These are phyloP conservation scores for Drosophila kambysellisi DNA, from an alignment of 2,888 invertebrate genomes.

Conservation along the genomic window DNA sequence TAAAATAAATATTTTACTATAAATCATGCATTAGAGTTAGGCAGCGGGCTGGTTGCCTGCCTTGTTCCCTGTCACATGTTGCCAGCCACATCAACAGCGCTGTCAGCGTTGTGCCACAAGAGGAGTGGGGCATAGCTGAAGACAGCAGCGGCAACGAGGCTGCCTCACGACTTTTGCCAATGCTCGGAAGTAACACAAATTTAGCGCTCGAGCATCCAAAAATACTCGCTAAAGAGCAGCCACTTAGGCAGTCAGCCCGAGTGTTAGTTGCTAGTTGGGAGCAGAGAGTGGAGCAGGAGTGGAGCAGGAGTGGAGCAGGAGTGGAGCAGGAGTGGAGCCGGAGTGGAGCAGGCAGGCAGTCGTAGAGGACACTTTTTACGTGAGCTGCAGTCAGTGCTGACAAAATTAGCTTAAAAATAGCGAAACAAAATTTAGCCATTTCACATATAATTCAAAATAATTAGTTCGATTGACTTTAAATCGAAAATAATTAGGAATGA, in stretches of 20 bases:
- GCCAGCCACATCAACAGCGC: constrained; percentile 61
- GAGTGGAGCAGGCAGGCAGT: constrained; percentile 17
- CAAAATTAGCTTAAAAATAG: constrained; percentile 19
- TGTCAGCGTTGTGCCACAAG: constrained; percentile 12
- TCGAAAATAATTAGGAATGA: background rate
- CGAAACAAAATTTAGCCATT: background rate
- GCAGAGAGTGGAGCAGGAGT: constrained; percentile 8
- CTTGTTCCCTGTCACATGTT: constrained; percentile 76
- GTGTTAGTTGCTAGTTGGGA: background rate
- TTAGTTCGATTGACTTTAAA: background rate
- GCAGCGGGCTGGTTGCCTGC: constrained; percentile 59
- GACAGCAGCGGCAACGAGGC: background rate
- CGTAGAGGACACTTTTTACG: constrained; percentile 45
- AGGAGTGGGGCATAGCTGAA: background rate
- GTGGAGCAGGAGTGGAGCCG: constrained; percentile 6
- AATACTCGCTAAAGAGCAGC: constrained; percentile 51
- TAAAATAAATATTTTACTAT: constrained; percentile 82
- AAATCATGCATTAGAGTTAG: constrained; percentile 78
- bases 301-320: constrained; percentile 7
- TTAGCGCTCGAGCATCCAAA: constrained; percentile 78
- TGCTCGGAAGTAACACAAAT: constrained; percentile 80
- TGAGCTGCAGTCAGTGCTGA: constrained; percentile 33
- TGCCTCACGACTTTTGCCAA: constrained; percentile 67
- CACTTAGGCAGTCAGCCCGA: constrained; percentile 48
- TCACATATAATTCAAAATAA: background rate